Evolutionary conservation across 2,888 invertebrate species (phyloP).

Genomic region (Podotricha telesiphe): DNA sequence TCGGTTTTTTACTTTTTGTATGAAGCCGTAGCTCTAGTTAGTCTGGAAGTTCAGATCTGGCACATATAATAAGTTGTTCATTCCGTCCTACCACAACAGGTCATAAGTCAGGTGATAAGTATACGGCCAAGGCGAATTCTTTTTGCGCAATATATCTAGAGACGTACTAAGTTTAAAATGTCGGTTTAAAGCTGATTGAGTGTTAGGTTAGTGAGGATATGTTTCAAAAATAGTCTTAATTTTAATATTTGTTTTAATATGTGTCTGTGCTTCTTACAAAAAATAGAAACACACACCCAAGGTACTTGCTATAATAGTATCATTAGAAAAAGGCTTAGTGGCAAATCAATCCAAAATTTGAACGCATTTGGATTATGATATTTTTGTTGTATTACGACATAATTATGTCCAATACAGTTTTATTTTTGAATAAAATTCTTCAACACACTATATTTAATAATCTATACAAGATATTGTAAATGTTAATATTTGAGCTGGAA

Average conservation of each 20-base stretch:
- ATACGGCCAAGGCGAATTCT: slow-evolving; percentile 50
- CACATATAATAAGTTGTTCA: slow-evolving; percentile 23
- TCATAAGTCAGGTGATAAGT: slow-evolving; percentile 49
- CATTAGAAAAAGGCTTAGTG: too few relatives aligned
- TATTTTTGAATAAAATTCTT: too few relatives aligned
- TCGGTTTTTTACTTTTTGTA: not conserved
- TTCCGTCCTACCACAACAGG: slow-evolving; percentile 62
- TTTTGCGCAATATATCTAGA: slow-evolving; percentile 46
- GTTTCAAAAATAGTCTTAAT: not conserved
- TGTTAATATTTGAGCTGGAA: too few relatives aligned
- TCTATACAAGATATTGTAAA: not conserved
- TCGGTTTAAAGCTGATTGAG: slow-evolving; percentile 3
- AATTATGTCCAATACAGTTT: too few relatives aligned
- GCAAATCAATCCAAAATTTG: too few relatives aligned
- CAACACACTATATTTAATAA: not conserved
- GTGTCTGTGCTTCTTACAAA: too few relatives aligned
- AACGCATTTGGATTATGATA: too few relatives aligned
- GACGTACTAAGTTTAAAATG: slow-evolving; percentile 31
- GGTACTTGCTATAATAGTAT: too few relatives aligned
- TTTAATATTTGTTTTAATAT: not conserved
- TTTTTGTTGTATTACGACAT: too few relatives aligned
- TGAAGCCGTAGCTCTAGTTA: slow-evolving; percentile 10
- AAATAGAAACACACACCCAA: too few relatives aligned
- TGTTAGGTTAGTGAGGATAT: not conserved
- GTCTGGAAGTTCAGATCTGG: slow-evolving; percentile 1